Evolutionary conservation across 2,888 invertebrate species (phyloP).

Genomic region (Caenorhabditis panamensis): DNA sequence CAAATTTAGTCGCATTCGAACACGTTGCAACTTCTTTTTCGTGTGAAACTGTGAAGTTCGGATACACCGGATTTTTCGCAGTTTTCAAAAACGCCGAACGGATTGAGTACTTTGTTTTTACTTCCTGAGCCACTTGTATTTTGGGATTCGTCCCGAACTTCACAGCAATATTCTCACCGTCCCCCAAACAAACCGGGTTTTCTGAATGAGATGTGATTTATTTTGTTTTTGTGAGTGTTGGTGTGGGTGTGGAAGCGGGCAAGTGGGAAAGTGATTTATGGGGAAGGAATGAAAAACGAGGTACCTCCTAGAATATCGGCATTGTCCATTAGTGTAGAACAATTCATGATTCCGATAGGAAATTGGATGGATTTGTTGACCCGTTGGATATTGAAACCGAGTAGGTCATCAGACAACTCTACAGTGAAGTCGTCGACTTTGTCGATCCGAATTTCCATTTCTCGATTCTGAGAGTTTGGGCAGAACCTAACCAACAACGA

Average conservation of each 20-base stretch:
- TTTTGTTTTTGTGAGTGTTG: neutral
- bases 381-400: slow-evolving; percentile 49
- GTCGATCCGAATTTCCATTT: slow-evolving; percentile 33
- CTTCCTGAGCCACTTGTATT: slow-evolving; percentile 34
- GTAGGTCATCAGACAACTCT: slow-evolving; percentile 48
- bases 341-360: slow-evolving; percentile 61
- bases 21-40: slow-evolving; percentile 56
- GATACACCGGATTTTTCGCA: slow-evolving; percentile 54
- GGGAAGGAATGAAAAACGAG: too few species aligned
- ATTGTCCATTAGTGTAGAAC: slow-evolving; percentile 32
- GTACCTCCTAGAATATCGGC: slow-evolving; percentile 48
- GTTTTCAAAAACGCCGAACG: slow-evolving; percentile 43
- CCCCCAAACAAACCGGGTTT: slow-evolving; percentile 58
- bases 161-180: slow-evolving; percentile 57
- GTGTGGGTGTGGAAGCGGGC: neutral
- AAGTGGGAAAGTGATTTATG: neutral
- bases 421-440: slow-evolving; percentile 34
- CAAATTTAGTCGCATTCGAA: slow-evolving; percentile 43
- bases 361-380: slow-evolving; percentile 44
- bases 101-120: slow-evolving; percentile 36
- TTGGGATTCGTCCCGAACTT: slow-evolving; percentile 56
- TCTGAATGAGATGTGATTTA: slow-evolving; percentile 20
- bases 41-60: slow-evolving; percentile 61
- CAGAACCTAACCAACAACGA: slow-evolving; percentile 39
- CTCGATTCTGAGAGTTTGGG: slow-evolving; percentile 34